Evolutionary conservation across 2,888 invertebrate genomes (phyloP).

Genomic region (Tubiluchus corallicola): DNA sequence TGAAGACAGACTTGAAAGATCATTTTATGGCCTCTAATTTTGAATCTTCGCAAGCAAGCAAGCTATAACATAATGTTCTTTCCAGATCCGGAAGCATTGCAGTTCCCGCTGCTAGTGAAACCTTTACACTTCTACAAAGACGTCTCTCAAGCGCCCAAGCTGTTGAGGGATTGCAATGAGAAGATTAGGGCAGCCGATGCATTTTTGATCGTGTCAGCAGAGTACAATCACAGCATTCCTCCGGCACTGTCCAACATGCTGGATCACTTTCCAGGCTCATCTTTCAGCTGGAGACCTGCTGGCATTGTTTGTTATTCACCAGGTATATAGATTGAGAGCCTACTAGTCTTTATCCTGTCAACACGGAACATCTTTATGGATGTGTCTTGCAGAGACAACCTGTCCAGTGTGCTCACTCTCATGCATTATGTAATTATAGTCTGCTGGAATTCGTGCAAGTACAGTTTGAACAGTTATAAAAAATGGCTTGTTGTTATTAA

Average conservation of each 20-base stretch:
- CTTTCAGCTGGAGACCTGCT: conserved; percentile 27
- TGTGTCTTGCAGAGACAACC: no score
- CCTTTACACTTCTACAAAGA: conserved; percentile 23
- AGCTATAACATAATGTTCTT: no score
- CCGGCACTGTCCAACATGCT: conserved; percentile 32
- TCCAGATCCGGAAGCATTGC: conserved; percentile 28
- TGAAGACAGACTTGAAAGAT: no score
- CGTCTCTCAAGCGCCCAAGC: conserved; percentile 19
- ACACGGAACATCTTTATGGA: no score
- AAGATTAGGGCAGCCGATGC: conserved; percentile 26
- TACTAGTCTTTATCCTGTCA: no score
- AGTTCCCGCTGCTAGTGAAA: conserved; percentile 22
- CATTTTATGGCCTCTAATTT: no score
- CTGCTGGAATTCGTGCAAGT: no score
- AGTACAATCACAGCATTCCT: conserved; percentile 29
- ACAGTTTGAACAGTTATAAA: no score
- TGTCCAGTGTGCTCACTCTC: no score
- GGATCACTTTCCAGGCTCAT: conserved; percentile 30
- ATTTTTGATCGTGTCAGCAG: conserved; percentile 30
- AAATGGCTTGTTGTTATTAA: no score
- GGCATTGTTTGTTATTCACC: conserved; percentile 23
- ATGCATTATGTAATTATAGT: no score
- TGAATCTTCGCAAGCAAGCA: no score
- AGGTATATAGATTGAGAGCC: conserved; percentile 19
- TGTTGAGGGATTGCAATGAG: conserved; percentile 19